phyloP scores from a whole-genome alignment of 2,797 vertebrate species.

The Crocidura indochinensis region DNA sequence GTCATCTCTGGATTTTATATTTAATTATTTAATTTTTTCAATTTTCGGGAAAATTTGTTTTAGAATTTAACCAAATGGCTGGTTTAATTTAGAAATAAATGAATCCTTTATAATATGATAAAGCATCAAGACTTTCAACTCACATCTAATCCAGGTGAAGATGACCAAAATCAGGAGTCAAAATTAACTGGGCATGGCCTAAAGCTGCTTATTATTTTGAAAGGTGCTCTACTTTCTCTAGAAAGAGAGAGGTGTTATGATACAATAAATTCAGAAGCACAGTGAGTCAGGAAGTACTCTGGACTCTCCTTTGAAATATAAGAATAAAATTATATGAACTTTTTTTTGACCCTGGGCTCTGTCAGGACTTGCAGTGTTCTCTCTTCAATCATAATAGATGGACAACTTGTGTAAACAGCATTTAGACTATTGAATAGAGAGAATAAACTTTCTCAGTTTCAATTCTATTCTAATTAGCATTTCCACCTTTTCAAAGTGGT shows the following conservation, averaged over 20 bases:
- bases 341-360: neutral
- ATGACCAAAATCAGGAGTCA: neutral
- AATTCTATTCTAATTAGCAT: too few species aligned
- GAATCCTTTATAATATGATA: neutral
- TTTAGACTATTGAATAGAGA: too few species aligned
- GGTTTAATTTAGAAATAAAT: neutral
- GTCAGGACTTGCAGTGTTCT: neutral
- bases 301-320: neutral
- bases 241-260: neutral
- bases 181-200: neutral
- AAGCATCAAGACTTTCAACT: neutral
- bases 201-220: neutral
- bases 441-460: too few species aligned
- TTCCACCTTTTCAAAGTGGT: too few species aligned
- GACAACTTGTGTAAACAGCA: too few species aligned
- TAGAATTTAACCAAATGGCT: neutral
- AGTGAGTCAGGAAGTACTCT: neutral
- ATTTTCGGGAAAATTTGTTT: neutral
- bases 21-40: neutral
- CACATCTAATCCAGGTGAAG: neutral
- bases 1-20: neutral
- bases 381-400: neutral
- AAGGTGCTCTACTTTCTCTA: neutral
- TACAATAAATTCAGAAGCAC: neutral
- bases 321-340: neutral